Conservation (phyloP, 2,888 invertebrate species). For the Metalampra italica region DNA sequence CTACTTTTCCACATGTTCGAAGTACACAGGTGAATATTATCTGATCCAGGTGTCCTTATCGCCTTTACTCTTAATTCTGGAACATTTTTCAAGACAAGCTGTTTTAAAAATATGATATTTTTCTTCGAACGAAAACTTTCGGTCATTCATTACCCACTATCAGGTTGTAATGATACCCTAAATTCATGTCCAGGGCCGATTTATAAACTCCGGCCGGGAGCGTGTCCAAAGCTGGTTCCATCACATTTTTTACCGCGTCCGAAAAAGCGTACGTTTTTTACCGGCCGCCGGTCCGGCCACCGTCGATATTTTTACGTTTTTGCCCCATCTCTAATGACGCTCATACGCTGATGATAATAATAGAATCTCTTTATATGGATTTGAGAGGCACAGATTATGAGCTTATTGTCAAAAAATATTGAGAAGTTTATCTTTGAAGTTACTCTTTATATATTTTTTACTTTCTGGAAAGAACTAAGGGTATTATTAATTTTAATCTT, state of each 20-base stretch:
- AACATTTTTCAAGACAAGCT: background rate
- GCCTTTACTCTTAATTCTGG: too few species aligned
- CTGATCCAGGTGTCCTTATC: too few species aligned
- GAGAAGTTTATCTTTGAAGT: too few species aligned
- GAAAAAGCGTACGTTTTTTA: conserved; percentile 12
- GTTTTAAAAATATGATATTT: background rate
- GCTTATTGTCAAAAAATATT: background rate
- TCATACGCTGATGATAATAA: conserved; percentile 18
- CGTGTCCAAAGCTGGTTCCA: conserved; percentile 21
- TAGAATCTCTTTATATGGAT: conserved; percentile 14
- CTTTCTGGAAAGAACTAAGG: too few species aligned
- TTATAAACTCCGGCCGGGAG: conserved; percentile 18
- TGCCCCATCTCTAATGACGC: conserved; percentile 24
- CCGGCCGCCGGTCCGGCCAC: conserved; percentile 1
- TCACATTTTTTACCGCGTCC: conserved; percentile 22
- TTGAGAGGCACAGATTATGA: background rate
- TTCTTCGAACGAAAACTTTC: background rate
- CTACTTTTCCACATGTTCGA: too few species aligned
- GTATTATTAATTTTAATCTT: too few species aligned
- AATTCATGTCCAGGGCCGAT: conserved; percentile 18
- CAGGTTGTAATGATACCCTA: background rate
- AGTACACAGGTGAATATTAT: too few species aligned
- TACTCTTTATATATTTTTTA: too few species aligned
- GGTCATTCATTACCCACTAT: background rate
- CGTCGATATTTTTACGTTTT: conserved; percentile 17